Evolutionary conservation across 2,888 invertebrate species (phyloP).

Genomic region (Tridacna crocea): DNA sequence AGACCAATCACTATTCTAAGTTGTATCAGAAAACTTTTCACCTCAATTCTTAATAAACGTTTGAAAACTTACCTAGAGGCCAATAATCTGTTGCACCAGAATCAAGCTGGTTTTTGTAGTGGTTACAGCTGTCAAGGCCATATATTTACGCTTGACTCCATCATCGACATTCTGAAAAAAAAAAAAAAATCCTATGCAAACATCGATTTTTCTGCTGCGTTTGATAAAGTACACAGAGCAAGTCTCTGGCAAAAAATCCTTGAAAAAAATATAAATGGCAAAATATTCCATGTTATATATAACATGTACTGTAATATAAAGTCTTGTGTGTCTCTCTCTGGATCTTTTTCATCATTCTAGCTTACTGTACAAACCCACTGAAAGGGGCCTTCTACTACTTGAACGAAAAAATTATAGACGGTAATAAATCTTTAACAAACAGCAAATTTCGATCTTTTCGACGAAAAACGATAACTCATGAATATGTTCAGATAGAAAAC

Average conservation of each 20-base stretch:
- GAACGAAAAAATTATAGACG: too few species aligned
- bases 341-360: neutral
- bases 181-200: conserved; percentile 36
- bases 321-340: conserved; percentile 32
- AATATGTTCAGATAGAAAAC: too few species aligned
- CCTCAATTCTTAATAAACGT: conserved; percentile 34
- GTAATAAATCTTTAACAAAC: too few species aligned
- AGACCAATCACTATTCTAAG: conserved; percentile 42
- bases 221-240: conserved; percentile 27
- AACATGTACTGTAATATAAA: conserved; percentile 41
- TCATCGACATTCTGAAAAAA: conserved; percentile 17
- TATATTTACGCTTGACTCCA: conserved; percentile 33
- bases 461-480: too few species aligned
- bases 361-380: too few species aligned
- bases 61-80: conserved; percentile 27
- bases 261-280: conserved; percentile 25
- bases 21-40: conserved; percentile 39
- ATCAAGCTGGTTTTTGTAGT: conserved; percentile 42
- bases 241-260: conserved; percentile 33
- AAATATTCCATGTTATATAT: conserved; percentile 29
- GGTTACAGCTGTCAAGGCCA: conserved; percentile 34
- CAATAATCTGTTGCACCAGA: conserved; percentile 20
- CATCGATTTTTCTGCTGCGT: conserved; percentile 35
- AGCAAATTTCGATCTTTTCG: too few species aligned
- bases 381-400: too few species aligned